A percentile compares a stretch with the other conserved stretches of the same genome.
phyloP scores from a whole-genome alignment of 2,113 vertebrate species.

The Aegithalos caudatus region DNA sequence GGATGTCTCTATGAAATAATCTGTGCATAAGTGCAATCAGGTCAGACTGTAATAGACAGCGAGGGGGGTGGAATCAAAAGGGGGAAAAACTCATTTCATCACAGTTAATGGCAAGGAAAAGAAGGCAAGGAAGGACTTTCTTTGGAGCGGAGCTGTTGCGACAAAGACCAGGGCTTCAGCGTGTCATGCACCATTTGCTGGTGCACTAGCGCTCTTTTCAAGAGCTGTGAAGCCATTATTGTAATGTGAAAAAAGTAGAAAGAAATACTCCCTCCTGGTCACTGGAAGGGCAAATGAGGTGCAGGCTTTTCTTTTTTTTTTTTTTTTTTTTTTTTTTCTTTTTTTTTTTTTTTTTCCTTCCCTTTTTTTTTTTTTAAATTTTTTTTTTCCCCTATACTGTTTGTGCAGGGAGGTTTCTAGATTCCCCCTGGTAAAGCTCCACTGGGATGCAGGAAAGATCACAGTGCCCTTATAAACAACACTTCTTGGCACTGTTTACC shows the following conservation, averaged over 20 bases:
- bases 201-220: constrained; percentile 74
- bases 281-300: constrained; percentile 89
- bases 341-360: not conserved
- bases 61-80: constrained; percentile 72
- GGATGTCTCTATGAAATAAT: constrained; percentile 76
- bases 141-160: constrained; percentile 75
- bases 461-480: constrained; percentile 69
- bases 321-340: not conserved
- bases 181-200: constrained; percentile 82
- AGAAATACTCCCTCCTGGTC: constrained; percentile 82
- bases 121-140: constrained; percentile 81
- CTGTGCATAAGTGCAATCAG: constrained; percentile 74
- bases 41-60: constrained; percentile 75
- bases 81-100: constrained; percentile 82
- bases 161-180: constrained; percentile 74
- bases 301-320: constrained; percentile 17
- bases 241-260: constrained; percentile 79
- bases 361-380: not conserved
- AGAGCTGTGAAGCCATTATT: constrained; percentile 79
- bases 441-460: constrained; percentile 66
- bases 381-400: not conserved
- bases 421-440: constrained; percentile 61
- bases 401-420: constrained; percentile 67
- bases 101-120: constrained; percentile 85
- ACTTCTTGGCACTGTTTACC: constrained; percentile 59